Conservation (phyloP, 92 coral and sea anemone genomes). For the Phenganax marumi region DNA sequence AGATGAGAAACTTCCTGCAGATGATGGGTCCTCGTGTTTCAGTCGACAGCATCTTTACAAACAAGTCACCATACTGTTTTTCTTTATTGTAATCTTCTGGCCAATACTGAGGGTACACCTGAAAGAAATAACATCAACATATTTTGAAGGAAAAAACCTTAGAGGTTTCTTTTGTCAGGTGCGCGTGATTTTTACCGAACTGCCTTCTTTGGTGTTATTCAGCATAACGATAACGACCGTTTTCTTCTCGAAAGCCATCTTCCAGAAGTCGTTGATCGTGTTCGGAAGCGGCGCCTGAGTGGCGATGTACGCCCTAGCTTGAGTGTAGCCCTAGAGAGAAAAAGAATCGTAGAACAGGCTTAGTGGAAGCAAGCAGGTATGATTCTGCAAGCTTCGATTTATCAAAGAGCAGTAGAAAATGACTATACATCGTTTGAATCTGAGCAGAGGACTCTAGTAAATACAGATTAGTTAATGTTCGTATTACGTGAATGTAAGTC, state of each 20-base stretch:
- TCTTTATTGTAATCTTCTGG: constrained; percentile 8
- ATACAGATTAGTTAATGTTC: too few relatives aligned
- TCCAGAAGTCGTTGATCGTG: constrained; percentile 95
- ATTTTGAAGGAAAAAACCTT: not conserved
- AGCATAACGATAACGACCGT: constrained; percentile 80
- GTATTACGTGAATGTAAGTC: constrained; percentile 60
- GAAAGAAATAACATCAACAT: too few relatives aligned
- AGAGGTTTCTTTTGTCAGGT: not conserved
- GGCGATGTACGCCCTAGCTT: constrained; percentile 80
- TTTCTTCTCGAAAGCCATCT: constrained; percentile 83
- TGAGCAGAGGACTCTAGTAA: not conserved
- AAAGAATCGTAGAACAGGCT: not conserved
- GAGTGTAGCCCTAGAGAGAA: constrained; percentile 74
- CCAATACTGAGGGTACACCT: constrained; percentile 26
- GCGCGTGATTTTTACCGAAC: constrained; percentile 59
- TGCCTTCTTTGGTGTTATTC: constrained; percentile 78
- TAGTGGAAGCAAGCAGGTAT: not conserved
- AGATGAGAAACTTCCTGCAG: constrained; percentile 10
- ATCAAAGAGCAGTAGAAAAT: not conserved
- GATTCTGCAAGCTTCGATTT: too few relatives aligned
- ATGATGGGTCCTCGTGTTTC: constrained; percentile 21
- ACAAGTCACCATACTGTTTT: constrained; percentile 19
- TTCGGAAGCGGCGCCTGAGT: constrained; percentile 92
- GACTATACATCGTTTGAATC: not conserved
- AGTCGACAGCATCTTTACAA: constrained; percentile 21